A percentile compares a stretch with the other conserved stretches of the same genome.
These are phyloP conservation scores for Phalacrocorax pelagicus DNA, from an alignment of 2,113 vertebrate species.

Conservation along the genomic window DNA sequence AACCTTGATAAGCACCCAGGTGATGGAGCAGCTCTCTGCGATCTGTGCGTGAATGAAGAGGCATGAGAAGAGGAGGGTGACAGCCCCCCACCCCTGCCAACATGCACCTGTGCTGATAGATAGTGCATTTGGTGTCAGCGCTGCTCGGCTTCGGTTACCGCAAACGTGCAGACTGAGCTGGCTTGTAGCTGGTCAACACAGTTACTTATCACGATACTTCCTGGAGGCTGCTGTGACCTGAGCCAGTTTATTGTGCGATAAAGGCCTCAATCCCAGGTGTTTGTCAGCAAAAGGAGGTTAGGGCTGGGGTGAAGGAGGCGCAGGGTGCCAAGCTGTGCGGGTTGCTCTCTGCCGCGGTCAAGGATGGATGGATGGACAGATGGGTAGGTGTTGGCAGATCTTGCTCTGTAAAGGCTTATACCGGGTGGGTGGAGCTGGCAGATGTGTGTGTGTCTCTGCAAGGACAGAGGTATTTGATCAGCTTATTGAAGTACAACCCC, in stretches of 20 bases:
- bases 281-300: not conserved
- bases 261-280: not conserved
- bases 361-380: not conserved
- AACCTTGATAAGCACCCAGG: too few species aligned
- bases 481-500: not conserved
- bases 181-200: rapidly evolving
- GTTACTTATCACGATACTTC: too few species aligned
- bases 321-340: rapidly evolving
- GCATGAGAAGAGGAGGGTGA: not conserved
- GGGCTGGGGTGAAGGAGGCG: not conserved
- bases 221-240: not conserved
- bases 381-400: not conserved
- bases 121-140: rapidly evolving
- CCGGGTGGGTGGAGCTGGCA: not conserved
- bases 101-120: rapidly evolving
- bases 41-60: not conserved
- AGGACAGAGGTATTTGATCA: not conserved
- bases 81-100: not conserved
- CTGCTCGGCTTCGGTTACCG: not conserved
- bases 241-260: not conserved
- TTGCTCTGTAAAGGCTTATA: not conserved
- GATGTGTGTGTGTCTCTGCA: not conserved
- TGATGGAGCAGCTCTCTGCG: not conserved
- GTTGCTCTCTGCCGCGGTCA: not conserved
- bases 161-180: not conserved